These are phyloP conservation scores for Hirtodrosophila trivittata DNA, from an alignment of 2,888 invertebrate species.

Conservation along the genomic window DNA sequence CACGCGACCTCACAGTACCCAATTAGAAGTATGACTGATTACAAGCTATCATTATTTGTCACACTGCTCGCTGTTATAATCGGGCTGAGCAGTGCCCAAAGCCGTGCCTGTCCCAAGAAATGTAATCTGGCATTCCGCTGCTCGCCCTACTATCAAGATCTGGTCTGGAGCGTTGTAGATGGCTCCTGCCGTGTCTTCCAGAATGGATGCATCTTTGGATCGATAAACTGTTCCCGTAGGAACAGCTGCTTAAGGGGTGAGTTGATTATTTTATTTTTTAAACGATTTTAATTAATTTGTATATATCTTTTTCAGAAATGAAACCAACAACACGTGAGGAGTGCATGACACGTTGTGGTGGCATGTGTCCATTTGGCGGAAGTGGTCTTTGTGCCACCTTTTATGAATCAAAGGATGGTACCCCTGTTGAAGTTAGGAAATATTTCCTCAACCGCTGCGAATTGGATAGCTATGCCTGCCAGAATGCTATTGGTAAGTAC, in stretches of 20 bases:
- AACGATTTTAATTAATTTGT: neutral
- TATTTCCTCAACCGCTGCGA: conserved; percentile 21
- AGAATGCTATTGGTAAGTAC: conserved; percentile 12
- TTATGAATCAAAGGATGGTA: conserved; percentile 7
- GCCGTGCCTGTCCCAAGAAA: conserved; percentile 14
- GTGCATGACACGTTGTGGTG: conserved; percentile 17
- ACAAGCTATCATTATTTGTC: conserved; percentile 1
- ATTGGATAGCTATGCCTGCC: conserved; percentile 30
- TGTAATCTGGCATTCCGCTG: conserved; percentile 22
- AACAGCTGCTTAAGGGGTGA: conserved; percentile 37
- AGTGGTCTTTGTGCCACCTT: conserved; percentile 26
- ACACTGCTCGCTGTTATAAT: conserved; percentile 10
- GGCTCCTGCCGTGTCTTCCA: conserved; percentile 37
- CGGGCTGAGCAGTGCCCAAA: conserved; percentile 12
- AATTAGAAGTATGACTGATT: conserved; percentile 18
- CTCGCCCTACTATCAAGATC: conserved; percentile 27
- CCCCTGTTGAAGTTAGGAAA: neutral
- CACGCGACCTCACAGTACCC: conserved; percentile 1
- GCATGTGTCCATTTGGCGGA: conserved; percentile 8
- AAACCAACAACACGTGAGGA: conserved; percentile 7
- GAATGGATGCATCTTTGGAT: conserved; percentile 40
- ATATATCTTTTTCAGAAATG: conserved; percentile 13
- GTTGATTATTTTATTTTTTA: neutral
- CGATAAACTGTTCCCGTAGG: conserved; percentile 32
- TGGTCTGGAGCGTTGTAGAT: conserved; percentile 29